Evolutionary conservation across 2,888 invertebrate species (phyloP).

Genomic region (Rhopalosiphum nymphaeae): DNA sequence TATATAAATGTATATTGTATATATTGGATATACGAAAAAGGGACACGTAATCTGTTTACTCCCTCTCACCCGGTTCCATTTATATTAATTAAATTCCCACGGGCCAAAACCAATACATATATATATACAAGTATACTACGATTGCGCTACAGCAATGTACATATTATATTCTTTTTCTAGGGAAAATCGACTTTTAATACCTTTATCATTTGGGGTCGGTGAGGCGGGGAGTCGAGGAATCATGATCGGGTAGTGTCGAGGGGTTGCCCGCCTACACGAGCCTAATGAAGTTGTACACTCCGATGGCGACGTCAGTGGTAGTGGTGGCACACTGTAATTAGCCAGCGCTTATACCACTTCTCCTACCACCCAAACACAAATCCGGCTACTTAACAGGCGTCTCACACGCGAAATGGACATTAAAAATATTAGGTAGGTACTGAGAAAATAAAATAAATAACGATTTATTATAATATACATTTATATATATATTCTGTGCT

Average conservation of each 20-base stretch:
- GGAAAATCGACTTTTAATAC: constrained; percentile 58
- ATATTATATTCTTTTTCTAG: constrained; percentile 18
- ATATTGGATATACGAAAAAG: constrained; percentile 55
- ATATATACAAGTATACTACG: not conserved
- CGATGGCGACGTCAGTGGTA: not conserved
- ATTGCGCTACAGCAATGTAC: not conserved
- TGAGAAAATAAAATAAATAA: constrained; percentile 37
- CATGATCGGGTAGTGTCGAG: not conserved
- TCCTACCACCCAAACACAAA: not conserved
- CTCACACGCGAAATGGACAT: constrained; percentile 59
- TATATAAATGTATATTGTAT: not conserved
- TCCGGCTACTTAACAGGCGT: constrained; percentile 55
- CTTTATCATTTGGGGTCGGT: not conserved
- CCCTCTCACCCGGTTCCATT: constrained; percentile 44
- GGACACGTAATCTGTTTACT: constrained; percentile 64
- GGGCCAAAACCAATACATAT: constrained; percentile 51
- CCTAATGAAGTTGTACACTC: constrained; percentile 60
- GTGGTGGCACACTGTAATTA: constrained; percentile 50
- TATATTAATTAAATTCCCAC: constrained; percentile 64
- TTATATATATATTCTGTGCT: not conserved
- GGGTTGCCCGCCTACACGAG: too few relatives aligned
- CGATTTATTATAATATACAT: not conserved
- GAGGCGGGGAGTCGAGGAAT: not conserved
- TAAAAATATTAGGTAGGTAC: constrained; percentile 41
- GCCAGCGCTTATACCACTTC: constrained; percentile 18